These are phyloP conservation scores for Drosophila glabriapex DNA, from an alignment of 2,888 invertebrate genomes.

Conservation along the genomic window DNA sequence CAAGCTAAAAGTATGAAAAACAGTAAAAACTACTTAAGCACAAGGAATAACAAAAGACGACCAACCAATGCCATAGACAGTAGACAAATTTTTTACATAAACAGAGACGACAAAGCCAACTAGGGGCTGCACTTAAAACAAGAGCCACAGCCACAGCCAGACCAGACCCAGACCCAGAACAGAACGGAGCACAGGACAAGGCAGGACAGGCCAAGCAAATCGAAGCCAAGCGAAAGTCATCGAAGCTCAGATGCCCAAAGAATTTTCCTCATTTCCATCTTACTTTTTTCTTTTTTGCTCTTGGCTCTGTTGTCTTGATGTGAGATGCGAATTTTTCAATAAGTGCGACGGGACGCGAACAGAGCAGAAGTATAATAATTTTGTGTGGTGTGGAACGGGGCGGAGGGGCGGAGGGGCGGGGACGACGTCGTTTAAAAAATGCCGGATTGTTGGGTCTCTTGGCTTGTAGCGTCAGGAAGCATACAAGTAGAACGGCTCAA, in stretches of 20 bases:
- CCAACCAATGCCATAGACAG: constrained; percentile 45
- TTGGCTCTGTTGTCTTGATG: constrained; percentile 29
- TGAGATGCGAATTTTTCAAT: constrained; percentile 79
- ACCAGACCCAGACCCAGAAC: constrained; percentile 23
- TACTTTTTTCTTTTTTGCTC: constrained; percentile 1
- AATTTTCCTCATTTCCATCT: constrained; percentile 33
- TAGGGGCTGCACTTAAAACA: constrained; percentile 78
- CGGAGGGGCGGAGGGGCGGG: constrained; percentile 15
- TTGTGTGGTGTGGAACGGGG: constrained; percentile 24
- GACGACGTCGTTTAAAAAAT: constrained; percentile 76
- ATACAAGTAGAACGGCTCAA: constrained; percentile 81
- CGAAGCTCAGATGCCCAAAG: constrained; percentile 63
- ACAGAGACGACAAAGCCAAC: constrained; percentile 81
- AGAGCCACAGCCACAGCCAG: constrained; percentile 47
- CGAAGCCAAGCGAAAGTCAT: constrained; percentile 64
- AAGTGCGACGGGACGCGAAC: constrained; percentile 64
- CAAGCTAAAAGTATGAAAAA: constrained; percentile 82
- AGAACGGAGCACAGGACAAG: constrained; percentile 24
- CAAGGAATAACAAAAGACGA: constrained; percentile 77
- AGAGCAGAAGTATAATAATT: constrained; percentile 72
- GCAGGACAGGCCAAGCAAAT: constrained; percentile 32
- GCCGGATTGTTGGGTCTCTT: constrained; percentile 63
- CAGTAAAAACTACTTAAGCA: constrained; percentile 82
- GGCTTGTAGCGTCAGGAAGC: constrained; percentile 71
- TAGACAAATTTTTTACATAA: constrained; percentile 82